Percentiles rank a stretch among this genome's conserved stretches.
These are phyloP conservation scores for Platerodrilus igneus DNA, from an alignment of 2,888 invertebrate genomes.

Conservation along the genomic window DNA sequence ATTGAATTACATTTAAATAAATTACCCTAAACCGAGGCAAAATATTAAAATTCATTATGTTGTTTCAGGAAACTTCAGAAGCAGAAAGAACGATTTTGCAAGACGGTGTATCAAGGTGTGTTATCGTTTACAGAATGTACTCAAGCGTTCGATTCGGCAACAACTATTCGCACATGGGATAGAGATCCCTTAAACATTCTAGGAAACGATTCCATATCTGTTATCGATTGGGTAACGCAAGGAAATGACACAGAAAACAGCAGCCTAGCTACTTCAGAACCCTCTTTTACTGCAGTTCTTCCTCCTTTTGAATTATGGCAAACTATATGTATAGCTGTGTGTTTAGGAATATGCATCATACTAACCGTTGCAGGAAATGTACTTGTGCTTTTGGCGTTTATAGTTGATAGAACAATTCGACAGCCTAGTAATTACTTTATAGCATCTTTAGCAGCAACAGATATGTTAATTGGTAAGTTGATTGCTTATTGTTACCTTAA, in stretches of 20 bases:
- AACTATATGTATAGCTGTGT: constrained; percentile 81
- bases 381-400: constrained; percentile 89
- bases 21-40: no score
- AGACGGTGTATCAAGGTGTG: constrained; percentile 59
- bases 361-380: constrained; percentile 94
- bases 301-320: constrained; percentile 89
- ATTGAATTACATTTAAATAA: no score
- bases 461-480: constrained; percentile 89
- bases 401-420: constrained; percentile 87
- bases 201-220: constrained; percentile 28
- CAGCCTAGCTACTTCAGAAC: constrained; percentile 26
- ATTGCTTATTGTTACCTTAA: no score
- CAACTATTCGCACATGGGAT: constrained; percentile 36
- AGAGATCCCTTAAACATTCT: constrained; percentile 41
- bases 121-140: constrained; percentile 59
- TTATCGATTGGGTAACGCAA: constrained; percentile 22
- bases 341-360: constrained; percentile 82
- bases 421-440: constrained; percentile 99
- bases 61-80: constrained; percentile 66
- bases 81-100: constrained; percentile 69
- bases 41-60: constrained; percentile 5
- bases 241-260: constrained; percentile 20
- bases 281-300: constrained; percentile 53
- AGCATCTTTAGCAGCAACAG: constrained; percentile 94
- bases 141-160: constrained; percentile 49